These are phyloP conservation scores for Lamellibrachia luymesi DNA, from an alignment of 1,140 invertebrate genomes.

Conservation along the genomic window DNA sequence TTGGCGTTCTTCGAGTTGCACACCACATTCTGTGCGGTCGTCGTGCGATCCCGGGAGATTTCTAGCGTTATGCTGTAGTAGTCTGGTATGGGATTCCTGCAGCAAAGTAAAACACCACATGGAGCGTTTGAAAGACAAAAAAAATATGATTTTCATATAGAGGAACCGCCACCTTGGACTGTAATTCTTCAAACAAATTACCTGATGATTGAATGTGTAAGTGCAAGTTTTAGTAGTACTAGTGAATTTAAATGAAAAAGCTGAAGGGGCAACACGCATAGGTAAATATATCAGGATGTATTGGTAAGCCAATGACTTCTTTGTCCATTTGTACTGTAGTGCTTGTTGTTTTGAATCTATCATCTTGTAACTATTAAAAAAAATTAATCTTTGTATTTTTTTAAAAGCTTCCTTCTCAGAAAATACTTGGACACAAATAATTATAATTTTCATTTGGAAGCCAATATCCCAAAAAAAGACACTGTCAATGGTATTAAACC, in stretches of 20 bases:
- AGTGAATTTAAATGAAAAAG: not conserved
- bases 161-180: no score
- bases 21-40: slow-evolving; percentile 16
- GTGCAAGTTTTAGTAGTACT: not conserved
- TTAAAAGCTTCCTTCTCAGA: not conserved
- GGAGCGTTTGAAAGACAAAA: no score
- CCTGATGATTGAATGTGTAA: not conserved
- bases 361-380: no score
- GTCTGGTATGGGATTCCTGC: slow-evolving; percentile 31
- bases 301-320: not conserved
- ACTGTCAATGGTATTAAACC: not conserved
- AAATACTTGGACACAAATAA: not conserved
- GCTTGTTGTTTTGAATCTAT: no score
- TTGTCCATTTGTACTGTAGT: no score
- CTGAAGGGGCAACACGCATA: not conserved
- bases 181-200: not conserved
- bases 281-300: not conserved
- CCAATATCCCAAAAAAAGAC: not conserved
- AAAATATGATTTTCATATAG: no score
- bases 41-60: slow-evolving; percentile 29
- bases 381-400: not conserved
- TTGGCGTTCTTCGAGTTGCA: slow-evolving; percentile 24
- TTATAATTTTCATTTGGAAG: not conserved
- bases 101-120: not conserved
- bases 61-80: slow-evolving; percentile 31